Base-by-base conservation (phyloP, 2,797 vertebrate species). In the Scarus forsteni region DNA sequence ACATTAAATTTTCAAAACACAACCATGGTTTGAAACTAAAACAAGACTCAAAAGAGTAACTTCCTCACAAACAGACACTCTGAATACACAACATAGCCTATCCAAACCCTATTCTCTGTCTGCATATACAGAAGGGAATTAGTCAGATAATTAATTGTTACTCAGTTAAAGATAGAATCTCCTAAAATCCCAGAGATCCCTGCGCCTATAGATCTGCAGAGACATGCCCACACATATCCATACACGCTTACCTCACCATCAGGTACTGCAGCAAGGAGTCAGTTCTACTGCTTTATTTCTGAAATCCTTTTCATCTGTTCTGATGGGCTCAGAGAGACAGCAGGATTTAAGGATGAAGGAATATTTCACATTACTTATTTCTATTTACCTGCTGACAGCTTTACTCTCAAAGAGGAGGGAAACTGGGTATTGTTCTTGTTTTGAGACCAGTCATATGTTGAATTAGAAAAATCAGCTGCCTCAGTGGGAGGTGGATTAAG, bases 311-410 rank as follows among this genome's bases (percentile, higher is more conserved):
- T 64, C 62, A 63, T 64, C 36, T 40, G 34, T 65, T 80, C 45
- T 71, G 68, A 79, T 54, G 59, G 58, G 35, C 51, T 79, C 64
- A 75, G 52, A 58, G 61, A 75, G 53, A 70, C 62, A 70, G 52
- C 60, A 43, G 66, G 60, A 72, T 64, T 72, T 58, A 67, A 68
- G 46, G 69, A 50, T 19, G 52, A 53, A 61, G 61, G 11, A 51
- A 62, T 67, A 65, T 58, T 68, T 34, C n/a, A 73, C 16, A 68
- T 0, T 0, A 13, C 40, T 72, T 11, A 44, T 68, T 66, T 15
- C 16, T 66, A 49, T 64, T 77, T 71, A 71, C 66, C 34, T 39
- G 48, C 66, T 66, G 0, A 0, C 50, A 52, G 49, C 10, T 13
- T 14, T 45, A 72, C 66, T 74, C 35, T 66, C 51, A 73, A 38